Evolutionary conservation across 2,797 vertebrate species (phyloP), one percentile per base, ranked within the genome.

Genomic region (Kryptolebias ocellatus): DNA sequence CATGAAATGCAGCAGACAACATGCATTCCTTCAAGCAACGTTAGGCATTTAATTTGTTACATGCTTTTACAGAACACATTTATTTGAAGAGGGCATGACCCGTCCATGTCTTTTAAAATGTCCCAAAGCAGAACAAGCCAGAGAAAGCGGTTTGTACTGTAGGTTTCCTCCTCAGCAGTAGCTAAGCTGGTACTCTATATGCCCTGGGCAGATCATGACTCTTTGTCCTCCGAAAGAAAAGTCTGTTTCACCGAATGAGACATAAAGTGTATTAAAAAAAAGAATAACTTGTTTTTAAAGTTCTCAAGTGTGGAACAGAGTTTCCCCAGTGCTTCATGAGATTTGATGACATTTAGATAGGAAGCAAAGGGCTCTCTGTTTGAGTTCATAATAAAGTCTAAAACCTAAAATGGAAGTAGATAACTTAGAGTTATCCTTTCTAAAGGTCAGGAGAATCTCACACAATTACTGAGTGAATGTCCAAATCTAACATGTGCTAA

Each of bases 361-460:
- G 55, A 83, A 67, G 50, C 75, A 87, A 85, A 87, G 78, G 76
- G 74, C 81, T 87, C 80, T 72, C 64, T 54, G 67, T 82, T 88
- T 57, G 78, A 89, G 81, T 83, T 87, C 77, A 87, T 90, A 87
- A 88, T 80, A 78, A 76, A 86, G 69, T 86, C 66, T 69, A 63
- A 80, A 83, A 87, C 56, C 39, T 67, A 78, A 83, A 76, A 65
- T 70, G 63, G 80, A 72, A 60, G 73, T 67, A 76, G 72, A 84
- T 85, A 84, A 78, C 60, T 76, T 58, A 31, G 46, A 78, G 78
- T 76, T 80, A 70, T 80, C 76, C 49, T 72, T 63, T 66, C 62
- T 63, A 89, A 92, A 92, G 89, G 89, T 89, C 85, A 91, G 88
- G 83, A 78, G 74, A 58, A 76, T 81, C 68, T 80, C 69, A 55